Evolutionary conservation across 37 sponge, comb jelly and placozoan genomes (phyloP), one percentile per base, ranked within the genome.

Genomic region (Haliclona indistincta): DNA sequence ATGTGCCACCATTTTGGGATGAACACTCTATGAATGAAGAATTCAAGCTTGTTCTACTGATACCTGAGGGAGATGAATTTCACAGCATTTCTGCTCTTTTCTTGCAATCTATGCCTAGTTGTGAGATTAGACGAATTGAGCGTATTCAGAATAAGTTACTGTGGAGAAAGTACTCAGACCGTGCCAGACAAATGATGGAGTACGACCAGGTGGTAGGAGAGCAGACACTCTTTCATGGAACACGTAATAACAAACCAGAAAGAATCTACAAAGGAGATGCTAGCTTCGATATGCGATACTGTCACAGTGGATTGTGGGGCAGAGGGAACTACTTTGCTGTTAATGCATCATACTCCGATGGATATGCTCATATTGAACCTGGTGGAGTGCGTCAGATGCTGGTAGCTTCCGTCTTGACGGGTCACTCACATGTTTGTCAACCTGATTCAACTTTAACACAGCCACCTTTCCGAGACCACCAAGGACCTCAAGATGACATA

Each of bases 281-380:
- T 11, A 60, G 88, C 29, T 88, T 88, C 77, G 88, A 88, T 54
- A 81, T 81, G 73, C 70, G 87, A 17, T 71, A 43, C 35, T 66
- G 82, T 30, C 22, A 15, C 7, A 22, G 49, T 51, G 88, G 82
- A 64, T 43, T 81, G 88, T 88, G 88, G 88, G 88, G 82, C 10
- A 69, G 43, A 81, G 82, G 82, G 6, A 88, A 81, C 34, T 81
- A 88, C 58, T 88, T 88, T 88, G 88, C 88, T 54, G 78, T 56
- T 39, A 88, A 81, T 76, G 77, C 88, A 7, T 70, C 73, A 0
- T 76, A 81, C 54, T 81, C 82, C 8, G 22, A 81, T 76, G 67
- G 58, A 11, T 88, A 67, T 76, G 70, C 76, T 43, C 70, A 81
- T 38, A 62, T 38, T 6, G 29, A 29, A 49, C 39, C 13, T 7